Evolutionary conservation across 2,797 vertebrate species (phyloP).

Genomic region (Crax fasciolata): DNA sequence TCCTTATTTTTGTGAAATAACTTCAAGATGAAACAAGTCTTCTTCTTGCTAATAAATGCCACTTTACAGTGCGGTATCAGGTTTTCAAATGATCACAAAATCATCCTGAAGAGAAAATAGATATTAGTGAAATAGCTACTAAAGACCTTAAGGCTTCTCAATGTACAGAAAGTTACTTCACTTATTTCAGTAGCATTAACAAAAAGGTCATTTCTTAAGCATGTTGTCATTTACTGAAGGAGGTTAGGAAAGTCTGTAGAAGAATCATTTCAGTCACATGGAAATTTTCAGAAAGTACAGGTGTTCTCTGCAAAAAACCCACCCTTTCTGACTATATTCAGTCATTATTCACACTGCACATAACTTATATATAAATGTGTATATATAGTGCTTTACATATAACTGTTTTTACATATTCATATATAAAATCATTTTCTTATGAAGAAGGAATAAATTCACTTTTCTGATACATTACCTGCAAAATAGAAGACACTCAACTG

Average conservation of each 20-base stretch:
- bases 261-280: neutral
- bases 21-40: rapidly evolving
- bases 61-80: neutral
- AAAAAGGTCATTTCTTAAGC: neutral
- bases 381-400: neutral
- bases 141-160: neutral
- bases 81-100: neutral
- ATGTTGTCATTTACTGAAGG: neutral
- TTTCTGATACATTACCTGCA: neutral
- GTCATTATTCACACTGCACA: neutral
- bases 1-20: neutral
- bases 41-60: neutral
- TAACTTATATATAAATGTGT: neutral
- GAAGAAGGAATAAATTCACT: neutral
- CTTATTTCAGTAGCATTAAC: neutral
- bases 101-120: neutral
- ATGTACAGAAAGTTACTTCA: neutral
- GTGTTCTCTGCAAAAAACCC: neutral
- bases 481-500: neutral
- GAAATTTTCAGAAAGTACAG: neutral
- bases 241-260: neutral
- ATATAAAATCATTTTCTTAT: neutral
- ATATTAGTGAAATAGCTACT: neutral
- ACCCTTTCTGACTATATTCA: neutral
- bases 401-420: neutral